Conservation (phyloP, 2,797 vertebrate genomes). For the Delichon dasypus region DNA sequence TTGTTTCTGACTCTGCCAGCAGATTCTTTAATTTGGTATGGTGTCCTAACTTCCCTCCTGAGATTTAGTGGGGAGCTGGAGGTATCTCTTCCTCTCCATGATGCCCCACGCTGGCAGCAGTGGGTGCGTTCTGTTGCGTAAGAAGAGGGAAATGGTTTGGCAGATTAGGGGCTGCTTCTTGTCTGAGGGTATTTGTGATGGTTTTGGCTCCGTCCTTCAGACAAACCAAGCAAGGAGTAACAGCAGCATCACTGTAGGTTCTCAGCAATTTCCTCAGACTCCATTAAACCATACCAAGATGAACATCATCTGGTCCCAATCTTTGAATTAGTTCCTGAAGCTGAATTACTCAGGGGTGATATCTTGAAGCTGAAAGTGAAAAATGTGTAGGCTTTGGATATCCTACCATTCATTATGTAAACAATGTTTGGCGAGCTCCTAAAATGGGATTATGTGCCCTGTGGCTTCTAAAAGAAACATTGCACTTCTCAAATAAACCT, state of each 20-base stretch:
- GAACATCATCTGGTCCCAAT: background rate
- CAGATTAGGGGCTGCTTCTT: constrained; percentile 13
- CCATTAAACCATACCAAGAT: background rate
- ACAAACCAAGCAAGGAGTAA: background rate
- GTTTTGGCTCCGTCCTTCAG: constrained; percentile 35
- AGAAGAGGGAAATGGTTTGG: constrained; percentile 1
- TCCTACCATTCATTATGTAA: background rate
- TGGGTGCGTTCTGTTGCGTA: background rate
- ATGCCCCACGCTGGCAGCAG: background rate
- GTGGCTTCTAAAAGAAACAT: background rate
- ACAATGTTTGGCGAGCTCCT: constrained; percentile 31
- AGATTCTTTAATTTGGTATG: background rate
- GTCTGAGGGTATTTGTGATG: constrained; percentile 24
- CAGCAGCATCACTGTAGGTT: background rate
- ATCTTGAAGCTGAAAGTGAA: constrained; percentile 31
- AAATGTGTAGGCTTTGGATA: constrained; percentile 31
- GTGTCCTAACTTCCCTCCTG: background rate
- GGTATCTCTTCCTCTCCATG: background rate
- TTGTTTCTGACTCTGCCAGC: background rate
- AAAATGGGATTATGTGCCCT: background rate
- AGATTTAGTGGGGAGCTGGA: background rate
- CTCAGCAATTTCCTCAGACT: background rate
- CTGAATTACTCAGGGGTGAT: background rate
- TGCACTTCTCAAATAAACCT: background rate
- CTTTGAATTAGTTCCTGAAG: constrained; percentile 8